phyloP scores from a whole-genome alignment of 2,113 vertebrate species.

The Lagopus muta region DNA sequence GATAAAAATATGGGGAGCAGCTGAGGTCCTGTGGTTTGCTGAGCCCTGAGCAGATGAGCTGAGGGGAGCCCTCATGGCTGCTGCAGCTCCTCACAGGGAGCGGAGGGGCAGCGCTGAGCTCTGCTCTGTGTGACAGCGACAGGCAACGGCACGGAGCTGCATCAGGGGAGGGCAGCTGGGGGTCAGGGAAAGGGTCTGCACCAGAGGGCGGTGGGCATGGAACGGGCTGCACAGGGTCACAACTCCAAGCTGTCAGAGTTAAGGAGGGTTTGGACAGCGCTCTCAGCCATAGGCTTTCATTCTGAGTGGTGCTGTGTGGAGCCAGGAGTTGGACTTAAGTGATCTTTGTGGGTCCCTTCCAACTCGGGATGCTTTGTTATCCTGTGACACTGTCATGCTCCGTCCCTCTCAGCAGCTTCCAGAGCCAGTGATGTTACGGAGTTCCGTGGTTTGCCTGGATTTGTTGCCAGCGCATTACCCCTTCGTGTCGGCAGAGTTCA shows the following conservation, averaged over 20 bases:
- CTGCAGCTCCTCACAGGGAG: background rate
- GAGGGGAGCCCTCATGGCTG: background rate
- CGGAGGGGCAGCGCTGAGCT: no score
- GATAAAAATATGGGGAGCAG: background rate
- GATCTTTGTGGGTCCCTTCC: background rate
- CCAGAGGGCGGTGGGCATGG: no score
- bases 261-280: no score
- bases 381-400: background rate
- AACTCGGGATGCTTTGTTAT: background rate
- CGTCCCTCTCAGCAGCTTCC: background rate
- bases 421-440: accelerated
- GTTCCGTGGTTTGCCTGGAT: accelerated
- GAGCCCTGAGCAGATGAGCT: background rate
- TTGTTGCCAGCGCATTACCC: background rate
- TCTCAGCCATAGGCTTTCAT: background rate
- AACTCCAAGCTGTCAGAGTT: background rate
- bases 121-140: background rate
- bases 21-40: background rate
- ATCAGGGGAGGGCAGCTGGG: background rate
- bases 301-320: background rate
- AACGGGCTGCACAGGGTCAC: background rate
- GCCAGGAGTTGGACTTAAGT: background rate
- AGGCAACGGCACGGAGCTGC: background rate
- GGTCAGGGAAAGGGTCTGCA: background rate
- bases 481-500: accelerated